Base-by-base conservation (phyloP, 2,797 vertebrate species). In the Ceyx erithaca region DNA sequence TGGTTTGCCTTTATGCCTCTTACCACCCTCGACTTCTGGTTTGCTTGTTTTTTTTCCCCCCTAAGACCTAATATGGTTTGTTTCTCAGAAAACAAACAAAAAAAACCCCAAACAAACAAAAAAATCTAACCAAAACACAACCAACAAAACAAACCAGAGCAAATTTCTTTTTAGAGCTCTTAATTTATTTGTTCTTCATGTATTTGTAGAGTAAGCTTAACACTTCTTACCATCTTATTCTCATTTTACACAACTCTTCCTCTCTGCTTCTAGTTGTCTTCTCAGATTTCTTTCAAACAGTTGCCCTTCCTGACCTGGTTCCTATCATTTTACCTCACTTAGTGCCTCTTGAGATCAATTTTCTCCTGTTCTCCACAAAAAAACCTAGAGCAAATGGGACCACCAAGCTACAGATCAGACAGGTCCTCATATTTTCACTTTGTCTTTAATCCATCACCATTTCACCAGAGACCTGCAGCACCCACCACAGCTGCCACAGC, bases 301-400 rank as follows among this genome's bases (percentile, higher is more conserved):
- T 54, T 90, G 51, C 59, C 35, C 46, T 81, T 16, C 21, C 52
- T 70, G 69, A 85, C 9, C 61, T 4, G 5, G 14, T 54, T 73
- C 33, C 70, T 90, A 84, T 76, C 41, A 58, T 54, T 88, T 90
- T 94, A 83, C 83, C 20, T 91, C 85, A 78, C 41, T 35, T 55
- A 67, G 10, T 16, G 15, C 49, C 77, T 81, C 70, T 40, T 31
- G n/a, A 84, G 63, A 84, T 86, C 51, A 51, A 23, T 70, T 93
- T 75, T 78, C 66, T 64, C 48, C 61, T 55, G 10, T 31, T 73
- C n/a, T 49, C 40, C 14, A 20, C 1, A 1, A 59, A 70, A 83
- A 70, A 15, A 48, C 28, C 28, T 31, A 49, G 2, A 41, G 68
- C 16, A 41, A 33, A 31, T 12, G 31, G 37, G 84, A 90, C 19